Evolutionary conservation across 2,113 vertebrate genomes (phyloP), one percentile per base, ranked within the genome.

Genomic region (Mus spicilegus): DNA sequence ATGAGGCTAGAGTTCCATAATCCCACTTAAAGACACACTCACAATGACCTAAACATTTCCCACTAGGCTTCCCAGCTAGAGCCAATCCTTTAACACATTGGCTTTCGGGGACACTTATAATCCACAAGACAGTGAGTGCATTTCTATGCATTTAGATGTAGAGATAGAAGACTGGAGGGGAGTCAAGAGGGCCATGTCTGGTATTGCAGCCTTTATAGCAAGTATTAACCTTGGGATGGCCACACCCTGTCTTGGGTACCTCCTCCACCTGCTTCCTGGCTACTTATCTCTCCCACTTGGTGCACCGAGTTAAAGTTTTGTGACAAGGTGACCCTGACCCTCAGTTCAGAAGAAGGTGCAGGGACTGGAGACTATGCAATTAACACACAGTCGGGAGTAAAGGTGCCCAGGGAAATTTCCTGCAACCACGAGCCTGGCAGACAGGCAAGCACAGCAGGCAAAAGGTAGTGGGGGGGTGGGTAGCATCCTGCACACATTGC

Each of bases 281-380:
- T 76, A 28, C 78, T 51, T 82, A 78, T 77, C 26, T 39, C 6
- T 36, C 12, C 26, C 30, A 56, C 11, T 8, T 24, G 24, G 54
- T 51, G 12, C 36, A 54, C 26, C n/a, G 61, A 80, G 69, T 69
- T 39, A 42, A 86, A 89, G 42, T 73, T 90, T 13, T 67, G 33
- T 90, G 94, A 24, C 96, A 97, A 97, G 96, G 97, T 98, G 93
- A 97, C 95, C 72, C 88, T 89, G 69, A 87, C 69, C 82, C 75
- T 84, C 20, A 1, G 46, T 87, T 94, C 91, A 46, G 63, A 93
- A 72, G 63, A 58, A 3, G 56, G 73, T 39, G 89, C 13, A 46
- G 92, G 95, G 49, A 86, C 76, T 95, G 61, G 72, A 95, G 90
- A 92, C 46, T 56, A 95, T 97, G 95, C 90, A 96, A 97, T 98